Conservation (phyloP, 2,113 vertebrate species). For the Pardalotus punctatus region DNA sequence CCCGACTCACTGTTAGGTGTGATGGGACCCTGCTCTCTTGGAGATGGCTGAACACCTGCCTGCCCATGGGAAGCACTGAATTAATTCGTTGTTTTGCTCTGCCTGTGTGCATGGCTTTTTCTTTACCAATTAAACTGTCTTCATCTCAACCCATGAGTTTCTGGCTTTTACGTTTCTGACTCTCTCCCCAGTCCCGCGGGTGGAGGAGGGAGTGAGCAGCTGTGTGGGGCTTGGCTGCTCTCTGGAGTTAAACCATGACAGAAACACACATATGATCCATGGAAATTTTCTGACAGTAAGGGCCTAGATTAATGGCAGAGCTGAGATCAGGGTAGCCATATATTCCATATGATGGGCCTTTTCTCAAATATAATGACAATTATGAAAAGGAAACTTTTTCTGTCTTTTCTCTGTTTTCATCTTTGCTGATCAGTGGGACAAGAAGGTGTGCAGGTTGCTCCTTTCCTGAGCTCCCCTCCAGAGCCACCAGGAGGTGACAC, state of each 20-base stretch:
- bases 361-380: background rate
- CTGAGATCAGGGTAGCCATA: background rate
- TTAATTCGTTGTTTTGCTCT: background rate
- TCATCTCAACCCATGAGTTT: background rate
- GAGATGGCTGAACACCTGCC: background rate
- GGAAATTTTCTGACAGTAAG: background rate
- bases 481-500: background rate
- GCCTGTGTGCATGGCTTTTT: rapidly evolving
- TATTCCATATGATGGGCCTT: rapidly evolving
- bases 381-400: background rate
- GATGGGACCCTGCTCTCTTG: background rate
- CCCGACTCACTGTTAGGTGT: rapidly evolving
- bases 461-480: background rate
- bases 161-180: background rate
- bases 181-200: background rate
- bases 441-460: background rate
- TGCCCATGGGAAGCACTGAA: background rate
- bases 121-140: background rate
- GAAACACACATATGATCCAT: background rate
- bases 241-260: background rate
- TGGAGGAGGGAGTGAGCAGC: background rate
- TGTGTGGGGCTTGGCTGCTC: background rate
- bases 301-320: background rate
- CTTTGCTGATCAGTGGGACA: background rate
- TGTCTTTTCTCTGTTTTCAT: background rate